Conservation (phyloP, 1,140 invertebrate genomes). For the Radopholus similis region DNA sequence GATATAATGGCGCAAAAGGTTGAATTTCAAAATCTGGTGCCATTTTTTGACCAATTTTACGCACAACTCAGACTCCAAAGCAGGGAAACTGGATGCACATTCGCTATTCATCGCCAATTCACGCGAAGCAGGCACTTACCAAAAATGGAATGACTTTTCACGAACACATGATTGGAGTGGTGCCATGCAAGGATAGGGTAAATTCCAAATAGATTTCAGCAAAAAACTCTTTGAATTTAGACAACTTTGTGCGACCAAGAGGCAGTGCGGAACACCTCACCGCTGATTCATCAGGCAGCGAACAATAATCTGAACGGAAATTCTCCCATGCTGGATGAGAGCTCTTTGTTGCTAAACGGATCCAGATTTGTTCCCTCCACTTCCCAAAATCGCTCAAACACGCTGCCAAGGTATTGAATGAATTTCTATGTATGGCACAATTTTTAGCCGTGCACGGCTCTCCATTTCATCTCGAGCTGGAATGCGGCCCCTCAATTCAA, state of each 20-base stretch:
- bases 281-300: slow-evolving; percentile 9
- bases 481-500: slow-evolving; percentile 36
- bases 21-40: too few species aligned
- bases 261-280: slow-evolving; percentile 1
- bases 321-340: not conserved
- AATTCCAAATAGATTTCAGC: not conserved
- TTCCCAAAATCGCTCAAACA: not conserved
- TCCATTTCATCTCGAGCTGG: slow-evolving; percentile 33
- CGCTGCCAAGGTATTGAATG: slow-evolving; percentile 9
- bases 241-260: slow-evolving; percentile 21
- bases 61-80: slow-evolving; percentile 29
- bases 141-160: slow-evolving; percentile 28
- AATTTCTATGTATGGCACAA: not conserved
- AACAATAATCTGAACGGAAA: slow-evolving; percentile 7
- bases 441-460: slow-evolving; percentile 33
- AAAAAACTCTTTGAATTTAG: slow-evolving; percentile 26
- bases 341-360: not conserved
- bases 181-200: slow-evolving; percentile 34
- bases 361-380: slow-evolving; percentile 15
- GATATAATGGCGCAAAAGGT: slow-evolving; percentile 44
- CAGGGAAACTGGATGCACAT: slow-evolving; percentile 42
- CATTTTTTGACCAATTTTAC: slow-evolving; percentile 5
- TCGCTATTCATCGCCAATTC: slow-evolving; percentile 36
- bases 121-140: slow-evolving; percentile 38
- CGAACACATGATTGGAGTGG: slow-evolving; percentile 37